Conservation (phyloP, 2,888 invertebrate species). For the Orchestes rusci region DNA sequence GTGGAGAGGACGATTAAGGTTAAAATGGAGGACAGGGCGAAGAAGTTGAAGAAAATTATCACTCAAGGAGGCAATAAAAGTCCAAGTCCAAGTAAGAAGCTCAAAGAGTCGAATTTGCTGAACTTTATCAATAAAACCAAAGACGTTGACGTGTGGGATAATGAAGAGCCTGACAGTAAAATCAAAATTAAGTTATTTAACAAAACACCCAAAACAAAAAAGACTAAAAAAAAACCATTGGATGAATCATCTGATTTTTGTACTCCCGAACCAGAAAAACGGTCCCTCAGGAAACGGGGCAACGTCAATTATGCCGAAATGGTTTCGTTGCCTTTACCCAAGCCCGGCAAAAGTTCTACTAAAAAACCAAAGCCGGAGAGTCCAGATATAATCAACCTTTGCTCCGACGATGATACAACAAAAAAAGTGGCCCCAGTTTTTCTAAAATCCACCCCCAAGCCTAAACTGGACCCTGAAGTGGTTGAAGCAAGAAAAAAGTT, state of each 20-base stretch:
- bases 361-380: neutral
- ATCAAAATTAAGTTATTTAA: slow-evolving; percentile 13
- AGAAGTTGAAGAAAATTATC: slow-evolving; percentile 48
- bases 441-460: slow-evolving; percentile 47
- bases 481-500: slow-evolving; percentile 62
- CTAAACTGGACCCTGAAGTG: slow-evolving; percentile 50
- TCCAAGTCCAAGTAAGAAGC: slow-evolving; percentile 2
- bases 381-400: too few relatives aligned
- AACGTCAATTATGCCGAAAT: neutral
- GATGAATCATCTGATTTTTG: too few relatives aligned
- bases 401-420: too few relatives aligned
- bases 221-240: too few relatives aligned
- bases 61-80: neutral
- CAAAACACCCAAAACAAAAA: neutral
- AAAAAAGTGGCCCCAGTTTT: slow-evolving; percentile 68
- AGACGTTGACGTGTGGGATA: neutral
- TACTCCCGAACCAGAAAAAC: too few relatives aligned
- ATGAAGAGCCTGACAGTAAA: neutral
- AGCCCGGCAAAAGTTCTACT: neutral
- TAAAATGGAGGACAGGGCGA: slow-evolving; percentile 55
- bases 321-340: too few relatives aligned
- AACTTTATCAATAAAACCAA: slow-evolving; percentile 13
- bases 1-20: slow-evolving; percentile 51
- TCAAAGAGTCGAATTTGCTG: slow-evolving; percentile 20
- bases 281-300: slow-evolving; percentile 2